phyloP scores from a whole-genome alignment of 2,888 invertebrate genomes.

The Sesamia inferens region DNA sequence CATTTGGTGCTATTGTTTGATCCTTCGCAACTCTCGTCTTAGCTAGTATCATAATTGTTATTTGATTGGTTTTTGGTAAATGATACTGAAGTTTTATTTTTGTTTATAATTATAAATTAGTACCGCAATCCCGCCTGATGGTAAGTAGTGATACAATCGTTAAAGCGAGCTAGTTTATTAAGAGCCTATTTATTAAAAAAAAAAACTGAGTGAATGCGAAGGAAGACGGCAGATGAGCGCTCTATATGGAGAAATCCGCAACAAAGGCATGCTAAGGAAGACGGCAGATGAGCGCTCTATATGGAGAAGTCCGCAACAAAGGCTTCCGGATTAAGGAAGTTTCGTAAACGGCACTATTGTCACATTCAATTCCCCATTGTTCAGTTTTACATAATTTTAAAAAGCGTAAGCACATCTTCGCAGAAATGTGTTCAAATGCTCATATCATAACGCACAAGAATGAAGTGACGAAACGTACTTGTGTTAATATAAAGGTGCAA shows the following conservation, averaged over 20 bases:
- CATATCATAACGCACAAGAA: slow-evolving; percentile 14
- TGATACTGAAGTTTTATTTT: neutral
- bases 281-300: no score
- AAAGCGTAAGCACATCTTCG: slow-evolving; percentile 20
- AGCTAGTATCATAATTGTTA: neutral
- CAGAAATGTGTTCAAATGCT: slow-evolving; percentile 4
- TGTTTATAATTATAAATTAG: no score
- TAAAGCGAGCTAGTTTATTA: no score
- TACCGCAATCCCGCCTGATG: no score
- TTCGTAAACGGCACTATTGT: slow-evolving; percentile 28
- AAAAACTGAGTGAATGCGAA: no score
- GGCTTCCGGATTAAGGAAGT: slow-evolving; percentile 1
- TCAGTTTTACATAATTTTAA: slow-evolving; percentile 15
- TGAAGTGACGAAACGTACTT: slow-evolving; percentile 33
- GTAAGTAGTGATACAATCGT: no score
- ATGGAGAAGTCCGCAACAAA: slow-evolving; percentile 17
- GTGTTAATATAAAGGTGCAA: slow-evolving; percentile 40
- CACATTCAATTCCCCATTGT: slow-evolving; percentile 28
- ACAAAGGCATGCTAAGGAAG: slow-evolving; percentile 13
- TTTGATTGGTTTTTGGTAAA: neutral
- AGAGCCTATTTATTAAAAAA: no score
- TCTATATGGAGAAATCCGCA: neutral
- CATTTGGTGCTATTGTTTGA: neutral
- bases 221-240: no score
- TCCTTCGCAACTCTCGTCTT: neutral